Evolutionary conservation across 1,140 invertebrate genomes (phyloP).

Genomic region (Colletes gigas): DNA sequence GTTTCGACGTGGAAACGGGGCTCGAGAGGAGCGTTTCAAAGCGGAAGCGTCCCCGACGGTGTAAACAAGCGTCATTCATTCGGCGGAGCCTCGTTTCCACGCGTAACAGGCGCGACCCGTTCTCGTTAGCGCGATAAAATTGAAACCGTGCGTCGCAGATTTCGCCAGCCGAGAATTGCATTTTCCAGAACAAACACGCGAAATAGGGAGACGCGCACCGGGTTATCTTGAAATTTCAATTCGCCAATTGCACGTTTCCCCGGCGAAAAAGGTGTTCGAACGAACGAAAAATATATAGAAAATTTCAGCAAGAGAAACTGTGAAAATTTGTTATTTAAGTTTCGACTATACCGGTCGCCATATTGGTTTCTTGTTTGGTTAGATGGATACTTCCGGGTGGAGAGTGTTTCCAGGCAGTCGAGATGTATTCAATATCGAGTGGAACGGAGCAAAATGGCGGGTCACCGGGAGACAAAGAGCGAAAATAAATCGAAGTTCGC

Average conservation of each 20-base stretch:
- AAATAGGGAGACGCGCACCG: neutral
- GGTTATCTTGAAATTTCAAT: conserved; percentile 15
- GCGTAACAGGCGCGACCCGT: neutral
- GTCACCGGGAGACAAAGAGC: neutral
- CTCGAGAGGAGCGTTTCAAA: neutral
- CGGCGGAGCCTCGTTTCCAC: neutral
- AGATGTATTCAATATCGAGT: neutral
- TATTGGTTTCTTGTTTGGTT: too few relatives aligned
- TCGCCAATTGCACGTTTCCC: conserved; percentile 8
- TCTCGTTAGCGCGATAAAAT: conserved; percentile 27
- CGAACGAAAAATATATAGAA: too few relatives aligned
- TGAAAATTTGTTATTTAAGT: too few relatives aligned
- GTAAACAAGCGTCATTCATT: conserved; percentile 42
- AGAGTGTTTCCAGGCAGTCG: neutral
- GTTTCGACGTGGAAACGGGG: neutral
- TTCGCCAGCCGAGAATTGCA: neutral
- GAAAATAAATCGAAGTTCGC: neutral
- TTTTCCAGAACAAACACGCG: conserved; percentile 6
- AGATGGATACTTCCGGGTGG: too few relatives aligned
- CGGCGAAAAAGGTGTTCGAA: too few relatives aligned
- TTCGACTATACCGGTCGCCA: too few relatives aligned
- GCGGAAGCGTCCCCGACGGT: neutral
- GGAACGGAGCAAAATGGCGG: neutral
- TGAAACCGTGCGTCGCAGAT: neutral
- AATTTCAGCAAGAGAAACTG: too few relatives aligned